Evolutionary conservation across 2,888 invertebrate species (phyloP), one percentile per base, ranked within the genome.

Genomic region (Cheilosia scutellata): DNA sequence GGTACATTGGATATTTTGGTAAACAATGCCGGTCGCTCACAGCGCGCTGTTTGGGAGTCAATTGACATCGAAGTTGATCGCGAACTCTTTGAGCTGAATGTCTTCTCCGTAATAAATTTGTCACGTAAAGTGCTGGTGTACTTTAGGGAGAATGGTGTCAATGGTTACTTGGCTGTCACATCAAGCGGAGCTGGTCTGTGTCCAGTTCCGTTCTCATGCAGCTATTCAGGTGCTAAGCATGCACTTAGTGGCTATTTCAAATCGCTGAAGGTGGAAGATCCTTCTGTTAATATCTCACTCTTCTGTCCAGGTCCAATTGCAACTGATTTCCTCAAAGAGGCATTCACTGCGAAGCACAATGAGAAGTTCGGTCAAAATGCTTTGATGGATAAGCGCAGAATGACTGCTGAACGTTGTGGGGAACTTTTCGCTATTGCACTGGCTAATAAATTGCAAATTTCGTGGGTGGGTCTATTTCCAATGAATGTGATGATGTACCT

Each of bases 11-110:
- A 97, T 90, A 94, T 97, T 75, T 93, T 97, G 44, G 94, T 97
- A 0, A 96, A 96, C 90, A 97, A 97, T 92, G 97, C 97, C 1
- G 97, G 97, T 0, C 92, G 96, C 71, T 96, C 96, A 6, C 97
- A 97, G 90, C 93, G 97, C 86, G 96, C 96, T 0, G 89, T 91
- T 25, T 97, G 96, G 95, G 95, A 95, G 83, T 93, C 95, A 1
- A 96, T 95, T 57, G 94, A 95, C 1, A 86, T 96, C 1, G 91
- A 93, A 51, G 96, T 97, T 0, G 97, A 97, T 90, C 93, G 93
- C 57, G 94, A 96, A 80, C 93, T 97, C 89, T 96, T 97, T 90
- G 95, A 96, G 42, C 90, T 97, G 72, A 96, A 97, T 91, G 96
- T 97, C 0, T 95, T 97, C 87, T 94, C 95, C 0, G 93, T 95